These are phyloP conservation scores for Calliphora vomitoria DNA, from an alignment of 2,888 invertebrate genomes.

Conservation along the genomic window DNA sequence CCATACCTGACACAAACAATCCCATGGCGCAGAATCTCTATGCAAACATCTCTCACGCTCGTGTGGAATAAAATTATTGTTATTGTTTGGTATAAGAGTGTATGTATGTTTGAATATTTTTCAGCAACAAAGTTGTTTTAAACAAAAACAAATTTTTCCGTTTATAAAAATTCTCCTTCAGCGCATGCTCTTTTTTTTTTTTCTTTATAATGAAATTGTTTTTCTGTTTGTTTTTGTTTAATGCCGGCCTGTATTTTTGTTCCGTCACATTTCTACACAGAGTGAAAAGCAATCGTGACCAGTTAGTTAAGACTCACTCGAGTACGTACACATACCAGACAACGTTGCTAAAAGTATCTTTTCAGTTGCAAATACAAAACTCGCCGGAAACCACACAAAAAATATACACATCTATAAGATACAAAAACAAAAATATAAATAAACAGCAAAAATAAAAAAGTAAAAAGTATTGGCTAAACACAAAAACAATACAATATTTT, in stretches of 20 bases:
- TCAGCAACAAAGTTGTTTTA: conserved; percentile 26
- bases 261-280: conserved; percentile 71
- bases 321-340: conserved; percentile 44
- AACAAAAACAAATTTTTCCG: conserved; percentile 57
- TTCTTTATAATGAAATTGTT: conserved; percentile 13
- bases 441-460: conserved; percentile 40
- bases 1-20: conserved; percentile 45
- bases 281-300: conserved; percentile 73
- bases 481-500: conserved; percentile 57
- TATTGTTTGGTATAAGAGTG: conserved; percentile 30
- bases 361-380: conserved; percentile 72
- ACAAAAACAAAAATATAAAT: conserved; percentile 47
- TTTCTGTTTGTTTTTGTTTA: conserved; percentile 54
- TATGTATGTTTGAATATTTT: background rate
- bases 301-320: conserved; percentile 65
- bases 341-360: conserved; percentile 61
- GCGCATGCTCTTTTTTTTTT: conserved; percentile 61
- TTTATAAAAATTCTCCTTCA: conserved; percentile 57
- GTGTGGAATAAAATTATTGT: conserved; percentile 35
- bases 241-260: conserved; percentile 63
- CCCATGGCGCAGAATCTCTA: conserved; percentile 53
- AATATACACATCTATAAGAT: conserved; percentile 45
- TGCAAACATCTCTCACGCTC: conserved; percentile 45
- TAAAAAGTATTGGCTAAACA: conserved; percentile 54
- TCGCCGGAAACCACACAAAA: conserved; percentile 68